These are phyloP conservation scores for Chelon labrosus DNA, from an alignment of 2,797 vertebrate species.

Conservation along the genomic window DNA sequence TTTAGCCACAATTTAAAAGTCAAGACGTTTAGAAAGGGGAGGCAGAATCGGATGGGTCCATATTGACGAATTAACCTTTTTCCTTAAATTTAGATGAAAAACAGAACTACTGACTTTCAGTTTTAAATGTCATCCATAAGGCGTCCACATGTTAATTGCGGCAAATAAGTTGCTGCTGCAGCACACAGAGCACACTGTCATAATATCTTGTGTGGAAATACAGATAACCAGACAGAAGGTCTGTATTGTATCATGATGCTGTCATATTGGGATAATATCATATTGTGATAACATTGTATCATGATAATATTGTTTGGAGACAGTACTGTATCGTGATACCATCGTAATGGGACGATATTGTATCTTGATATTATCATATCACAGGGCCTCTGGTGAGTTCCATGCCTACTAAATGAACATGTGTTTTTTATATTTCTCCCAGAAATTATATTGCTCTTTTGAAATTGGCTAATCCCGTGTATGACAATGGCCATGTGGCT, in stretches of 20 bases:
- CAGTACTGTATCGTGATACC: no score
- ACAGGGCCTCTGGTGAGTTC: no score
- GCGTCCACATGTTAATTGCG: background rate
- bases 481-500: slow-evolving; percentile 64
- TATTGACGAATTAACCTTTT: background rate
- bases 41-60: background rate
- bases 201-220: no score
- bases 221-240: no score
- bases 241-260: no score
- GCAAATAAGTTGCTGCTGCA: background rate
- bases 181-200: no score
- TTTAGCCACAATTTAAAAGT: background rate
- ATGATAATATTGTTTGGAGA: no score
- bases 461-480: slow-evolving; percentile 53
- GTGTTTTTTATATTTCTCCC: slow-evolving; percentile 14
- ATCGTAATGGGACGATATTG: no score
- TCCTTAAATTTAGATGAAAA: background rate
- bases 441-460: slow-evolving; percentile 78
- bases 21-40: background rate
- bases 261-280: no score
- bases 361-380: no score
- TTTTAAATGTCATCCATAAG: background rate
- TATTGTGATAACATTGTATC: no score
- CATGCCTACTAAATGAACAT: no score
- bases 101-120: background rate